These are phyloP conservation scores for Syndactyla subalaris DNA, from an alignment of 2,797 vertebrate genomes.

Conservation along the genomic window DNA sequence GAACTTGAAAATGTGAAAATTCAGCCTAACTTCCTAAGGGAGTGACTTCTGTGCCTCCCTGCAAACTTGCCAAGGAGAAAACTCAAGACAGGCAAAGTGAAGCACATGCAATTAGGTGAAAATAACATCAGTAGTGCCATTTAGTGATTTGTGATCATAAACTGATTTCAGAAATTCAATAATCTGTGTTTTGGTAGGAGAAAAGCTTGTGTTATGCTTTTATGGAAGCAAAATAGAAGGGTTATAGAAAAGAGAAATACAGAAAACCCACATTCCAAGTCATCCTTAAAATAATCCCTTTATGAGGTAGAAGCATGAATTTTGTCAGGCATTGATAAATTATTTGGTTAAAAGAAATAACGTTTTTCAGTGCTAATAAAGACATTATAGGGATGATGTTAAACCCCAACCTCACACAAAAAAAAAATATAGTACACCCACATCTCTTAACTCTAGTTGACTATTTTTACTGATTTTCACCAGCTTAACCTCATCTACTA, in stretches of 20 bases:
- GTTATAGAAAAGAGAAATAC: neutral
- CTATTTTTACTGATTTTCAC: neutral
- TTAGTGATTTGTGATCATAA: neutral
- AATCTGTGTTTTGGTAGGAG: neutral
- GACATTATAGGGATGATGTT: neutral
- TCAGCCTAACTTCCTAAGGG: neutral
- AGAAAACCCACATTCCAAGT: neutral
- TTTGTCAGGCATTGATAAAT: neutral
- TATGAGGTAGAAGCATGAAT: neutral
- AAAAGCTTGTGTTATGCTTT: neutral
- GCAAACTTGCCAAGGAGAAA: neutral
- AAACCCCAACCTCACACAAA: neutral
- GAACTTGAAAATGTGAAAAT: neutral
- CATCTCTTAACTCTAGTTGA: neutral
- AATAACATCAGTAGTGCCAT: neutral
- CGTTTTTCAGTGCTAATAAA: neutral
- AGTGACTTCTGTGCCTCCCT: neutral
- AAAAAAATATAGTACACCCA: neutral
- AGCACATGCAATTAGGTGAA: neutral
- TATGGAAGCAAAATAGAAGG: neutral
- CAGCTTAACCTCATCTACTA: neutral
- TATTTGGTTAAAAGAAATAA: neutral
- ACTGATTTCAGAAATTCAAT: neutral
- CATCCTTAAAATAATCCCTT: neutral
- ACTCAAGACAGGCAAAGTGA: neutral